Evolutionary conservation across 2,797 vertebrate species (phyloP).

Genomic region (Pangasius macronema): DNA sequence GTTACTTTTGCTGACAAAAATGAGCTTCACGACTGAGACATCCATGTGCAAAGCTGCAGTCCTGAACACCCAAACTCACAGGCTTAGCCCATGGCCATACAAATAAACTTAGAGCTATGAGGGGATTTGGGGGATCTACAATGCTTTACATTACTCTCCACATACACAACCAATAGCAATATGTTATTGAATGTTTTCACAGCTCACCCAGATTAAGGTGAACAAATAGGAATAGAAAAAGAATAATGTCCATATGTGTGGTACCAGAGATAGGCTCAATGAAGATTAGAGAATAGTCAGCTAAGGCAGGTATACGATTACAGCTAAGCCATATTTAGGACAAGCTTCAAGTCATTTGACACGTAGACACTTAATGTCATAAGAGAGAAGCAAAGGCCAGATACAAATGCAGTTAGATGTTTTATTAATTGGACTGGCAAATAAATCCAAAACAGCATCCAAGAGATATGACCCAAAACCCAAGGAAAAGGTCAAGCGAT

Average conservation of each 20-base stretch:
- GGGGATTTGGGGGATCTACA: constrained; percentile 54
- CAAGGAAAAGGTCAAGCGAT: too few species aligned
- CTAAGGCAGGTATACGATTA: constrained; percentile 50
- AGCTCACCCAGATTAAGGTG: constrained; percentile 31
- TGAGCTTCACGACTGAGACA: constrained; percentile 26
- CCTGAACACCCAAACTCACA: constrained; percentile 51
- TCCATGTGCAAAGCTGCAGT: constrained; percentile 62
- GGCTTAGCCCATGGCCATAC: constrained; percentile 68
- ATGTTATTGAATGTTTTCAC: constrained; percentile 55
- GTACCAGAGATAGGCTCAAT: background rate
- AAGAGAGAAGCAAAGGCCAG: too few species aligned
- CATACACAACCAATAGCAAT: constrained; percentile 58
- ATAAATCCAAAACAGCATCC: too few species aligned
- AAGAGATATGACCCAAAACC: too few species aligned
- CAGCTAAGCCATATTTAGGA: constrained; percentile 55
- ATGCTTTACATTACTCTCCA: constrained; percentile 47
- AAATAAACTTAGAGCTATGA: constrained; percentile 62
- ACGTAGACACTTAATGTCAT: background rate
- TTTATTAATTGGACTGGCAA: too few species aligned
- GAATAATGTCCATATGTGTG: constrained; percentile 26
- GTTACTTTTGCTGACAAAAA: background rate
- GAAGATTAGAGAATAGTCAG: constrained; percentile 14
- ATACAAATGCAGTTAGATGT: too few species aligned
- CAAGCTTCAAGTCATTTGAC: background rate
- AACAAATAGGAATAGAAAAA: background rate